Percentiles rank a stretch among this genome's conserved stretches.
These are phyloP conservation scores for Neodontobutis hainanensis DNA, from an alignment of 2,113 vertebrate genomes.

Conservation along the genomic window DNA sequence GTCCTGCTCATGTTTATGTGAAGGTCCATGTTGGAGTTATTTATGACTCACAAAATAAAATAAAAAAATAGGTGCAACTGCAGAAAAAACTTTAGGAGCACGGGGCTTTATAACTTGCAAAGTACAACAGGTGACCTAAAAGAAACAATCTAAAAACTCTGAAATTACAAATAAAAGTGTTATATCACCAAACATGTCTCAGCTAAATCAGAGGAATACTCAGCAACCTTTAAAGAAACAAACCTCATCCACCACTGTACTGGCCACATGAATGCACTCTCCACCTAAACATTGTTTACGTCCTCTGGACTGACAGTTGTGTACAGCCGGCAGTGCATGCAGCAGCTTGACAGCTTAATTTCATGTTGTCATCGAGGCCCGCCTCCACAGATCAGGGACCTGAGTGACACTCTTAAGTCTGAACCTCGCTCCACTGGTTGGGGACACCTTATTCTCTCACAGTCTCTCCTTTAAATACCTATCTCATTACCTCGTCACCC, in stretches of 20 bases:
- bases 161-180: neutral
- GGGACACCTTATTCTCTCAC: conserved; percentile 25
- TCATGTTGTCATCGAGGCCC: conserved; percentile 57
- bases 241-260: conserved; percentile 49
- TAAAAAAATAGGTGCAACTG: too few species aligned
- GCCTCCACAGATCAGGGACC: conserved; percentile 47
- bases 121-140: too few species aligned
- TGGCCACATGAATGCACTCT: conserved; percentile 44
- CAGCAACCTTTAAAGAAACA: conserved; percentile 41
- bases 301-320: conserved; percentile 56
- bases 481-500: conserved; percentile 24
- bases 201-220: conserved; percentile 33
- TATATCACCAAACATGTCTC: conserved; percentile 26
- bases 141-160: neutral
- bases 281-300: conserved; percentile 69
- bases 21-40: too few species aligned
- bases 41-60: too few species aligned
- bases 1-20: too few species aligned
- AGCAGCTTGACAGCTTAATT: conserved; percentile 73
- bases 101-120: too few species aligned
- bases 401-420: conserved; percentile 52
- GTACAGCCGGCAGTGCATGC: conserved; percentile 22
- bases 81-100: too few species aligned
- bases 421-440: conserved; percentile 42
- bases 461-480: conserved; percentile 36